Evolutionary conservation across 2,113 vertebrate genomes (phyloP).

Genomic region (Myrmecobius fasciatus): DNA sequence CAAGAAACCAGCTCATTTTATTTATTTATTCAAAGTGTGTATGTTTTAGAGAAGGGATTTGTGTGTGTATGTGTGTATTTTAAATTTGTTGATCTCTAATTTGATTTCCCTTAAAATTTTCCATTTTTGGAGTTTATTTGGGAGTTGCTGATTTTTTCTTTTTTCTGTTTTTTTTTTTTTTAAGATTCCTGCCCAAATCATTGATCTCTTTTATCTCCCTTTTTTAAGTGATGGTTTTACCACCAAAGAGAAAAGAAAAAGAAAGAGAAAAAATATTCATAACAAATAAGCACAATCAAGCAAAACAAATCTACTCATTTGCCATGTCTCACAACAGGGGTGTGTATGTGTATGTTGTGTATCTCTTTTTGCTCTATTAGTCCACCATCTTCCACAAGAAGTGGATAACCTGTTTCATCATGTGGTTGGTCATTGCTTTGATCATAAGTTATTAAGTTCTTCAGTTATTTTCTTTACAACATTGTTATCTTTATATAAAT

Average conservation of each 20-base stretch:
- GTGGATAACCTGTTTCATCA: too few relatives aligned
- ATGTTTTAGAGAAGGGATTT: too few relatives aligned
- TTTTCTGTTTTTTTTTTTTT: neutral
- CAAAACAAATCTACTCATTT: neutral
- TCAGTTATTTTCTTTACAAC: constrained; percentile 1
- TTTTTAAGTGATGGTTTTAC: too few relatives aligned
- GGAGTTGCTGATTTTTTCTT: neutral
- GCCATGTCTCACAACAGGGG: too few relatives aligned
- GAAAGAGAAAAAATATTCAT: neutral
- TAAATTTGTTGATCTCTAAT: neutral
- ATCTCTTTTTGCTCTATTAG: too few relatives aligned
- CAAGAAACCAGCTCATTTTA: too few relatives aligned
- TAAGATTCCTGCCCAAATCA: neutral
- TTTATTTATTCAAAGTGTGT: too few relatives aligned
- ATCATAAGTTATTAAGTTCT: neutral
- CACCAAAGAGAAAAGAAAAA: neutral
- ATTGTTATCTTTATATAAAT: neutral
- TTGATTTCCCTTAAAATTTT: neutral
- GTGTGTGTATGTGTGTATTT: neutral
- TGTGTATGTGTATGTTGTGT: too few relatives aligned
- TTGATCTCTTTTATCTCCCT: too few relatives aligned
- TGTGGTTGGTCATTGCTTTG: neutral
- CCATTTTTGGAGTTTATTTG: neutral
- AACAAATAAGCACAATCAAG: neutral
- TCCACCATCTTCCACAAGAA: too few relatives aligned